Evolutionary conservation across 2,888 invertebrate species (phyloP).

Genomic region (Erebia epiphron): DNA sequence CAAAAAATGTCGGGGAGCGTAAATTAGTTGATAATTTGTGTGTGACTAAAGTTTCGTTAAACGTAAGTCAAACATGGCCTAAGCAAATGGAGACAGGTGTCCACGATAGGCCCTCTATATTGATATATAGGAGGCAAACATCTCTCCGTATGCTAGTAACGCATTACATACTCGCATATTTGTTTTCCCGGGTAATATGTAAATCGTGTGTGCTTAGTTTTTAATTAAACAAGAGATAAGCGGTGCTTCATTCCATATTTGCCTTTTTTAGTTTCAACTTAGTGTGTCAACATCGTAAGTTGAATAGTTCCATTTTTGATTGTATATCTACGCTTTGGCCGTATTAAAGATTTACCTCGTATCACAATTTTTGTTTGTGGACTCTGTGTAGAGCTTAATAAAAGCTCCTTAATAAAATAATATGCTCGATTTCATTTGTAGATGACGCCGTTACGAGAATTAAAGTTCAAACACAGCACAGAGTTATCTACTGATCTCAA

Average conservation of each 20-base stretch:
- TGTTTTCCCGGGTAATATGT: slow-evolving; percentile 67
- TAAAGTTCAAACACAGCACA: neutral
- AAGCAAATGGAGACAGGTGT: slow-evolving; percentile 81
- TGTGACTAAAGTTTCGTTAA: slow-evolving; percentile 80
- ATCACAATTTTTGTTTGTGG: slow-evolving; percentile 19
- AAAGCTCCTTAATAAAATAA: neutral
- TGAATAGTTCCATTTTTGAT: slow-evolving; percentile 43
- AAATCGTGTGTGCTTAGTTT: slow-evolving; percentile 71
- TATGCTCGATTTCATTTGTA: slow-evolving; percentile 6
- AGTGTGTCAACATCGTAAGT: slow-evolving; percentile 56
- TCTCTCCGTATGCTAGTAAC: slow-evolving; percentile 49
- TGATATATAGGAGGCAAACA: slow-evolving; percentile 70
- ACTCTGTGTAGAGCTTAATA: neutral
- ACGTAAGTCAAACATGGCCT: slow-evolving; percentile 75
- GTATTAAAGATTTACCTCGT: slow-evolving; percentile 20
- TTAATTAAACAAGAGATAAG: slow-evolving; percentile 79
- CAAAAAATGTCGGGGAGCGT: slow-evolving; percentile 70
- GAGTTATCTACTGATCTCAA: slow-evolving; percentile 5
- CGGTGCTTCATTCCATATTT: slow-evolving; percentile 66
- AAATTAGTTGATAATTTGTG: slow-evolving; percentile 82
- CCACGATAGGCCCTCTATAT: slow-evolving; percentile 57
- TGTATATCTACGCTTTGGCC: slow-evolving; percentile 28
- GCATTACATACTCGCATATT: slow-evolving; percentile 52
- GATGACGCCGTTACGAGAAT: slow-evolving; percentile 2
- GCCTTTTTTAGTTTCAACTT: slow-evolving; percentile 63